Conservation (phyloP, 2,888 invertebrate genomes). For the Phlogophora meticulosa region DNA sequence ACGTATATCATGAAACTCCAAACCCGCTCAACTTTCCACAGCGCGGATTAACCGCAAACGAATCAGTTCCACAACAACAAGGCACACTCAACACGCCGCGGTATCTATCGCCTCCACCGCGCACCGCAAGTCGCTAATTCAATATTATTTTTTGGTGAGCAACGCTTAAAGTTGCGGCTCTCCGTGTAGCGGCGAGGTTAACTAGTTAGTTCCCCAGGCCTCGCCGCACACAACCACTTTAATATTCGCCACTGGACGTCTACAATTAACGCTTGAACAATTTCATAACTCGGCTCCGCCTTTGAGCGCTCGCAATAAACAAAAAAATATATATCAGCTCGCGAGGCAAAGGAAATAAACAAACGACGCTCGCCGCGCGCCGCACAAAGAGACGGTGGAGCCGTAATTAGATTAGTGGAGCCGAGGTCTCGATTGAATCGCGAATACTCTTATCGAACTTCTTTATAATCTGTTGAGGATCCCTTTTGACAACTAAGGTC, state of each 20-base stretch:
- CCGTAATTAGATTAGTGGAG: conserved; percentile 87
- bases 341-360: conserved; percentile 80
- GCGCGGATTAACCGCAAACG: conserved; percentile 33
- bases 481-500: conserved; percentile 70
- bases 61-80: conserved; percentile 49
- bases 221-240: conserved; percentile 80
- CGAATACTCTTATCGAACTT: conserved; percentile 74
- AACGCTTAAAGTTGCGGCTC: conserved; percentile 73
- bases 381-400: conserved; percentile 78
- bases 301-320: conserved; percentile 82
- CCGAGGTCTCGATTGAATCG: conserved; percentile 75
- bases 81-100: conserved; percentile 67
- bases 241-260: conserved; percentile 90
- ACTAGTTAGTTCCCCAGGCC: conserved; percentile 84
- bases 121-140: conserved; percentile 78
- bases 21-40: conserved; percentile 7
- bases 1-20: neutral
- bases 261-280: conserved; percentile 90
- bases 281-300: conserved; percentile 89
- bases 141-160: conserved; percentile 81
- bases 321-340: conserved; percentile 83
- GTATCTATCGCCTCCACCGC: conserved; percentile 65
- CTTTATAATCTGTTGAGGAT: conserved; percentile 73
- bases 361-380: conserved; percentile 70
- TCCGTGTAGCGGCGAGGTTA: conserved; percentile 79